phyloP scores from a whole-genome alignment of 1,140 invertebrate genomes.

The Ephestia elutella region DNA sequence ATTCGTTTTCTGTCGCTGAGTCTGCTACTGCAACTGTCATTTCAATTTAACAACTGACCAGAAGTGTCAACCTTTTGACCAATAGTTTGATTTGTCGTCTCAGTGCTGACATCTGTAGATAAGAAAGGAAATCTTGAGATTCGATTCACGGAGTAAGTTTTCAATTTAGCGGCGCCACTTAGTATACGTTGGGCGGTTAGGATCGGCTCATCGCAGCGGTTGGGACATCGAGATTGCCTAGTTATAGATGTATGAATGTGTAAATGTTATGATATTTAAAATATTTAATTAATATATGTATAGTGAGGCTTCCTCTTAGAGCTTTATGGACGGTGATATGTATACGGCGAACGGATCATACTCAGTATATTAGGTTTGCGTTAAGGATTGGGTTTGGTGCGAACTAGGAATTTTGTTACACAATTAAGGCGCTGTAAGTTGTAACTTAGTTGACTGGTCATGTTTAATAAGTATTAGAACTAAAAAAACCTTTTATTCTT shows the following conservation, averaged over 20 bases:
- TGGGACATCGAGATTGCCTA: constrained; percentile 59
- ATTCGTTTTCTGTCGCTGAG: too few relatives aligned
- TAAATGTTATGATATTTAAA: constrained; percentile 67
- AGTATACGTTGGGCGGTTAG: constrained; percentile 23
- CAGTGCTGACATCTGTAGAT: not conserved
- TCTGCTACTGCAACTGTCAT: too few relatives aligned
- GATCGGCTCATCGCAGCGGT: constrained; percentile 23
- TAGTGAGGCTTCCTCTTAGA: constrained; percentile 71
- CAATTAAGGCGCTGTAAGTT: not conserved
- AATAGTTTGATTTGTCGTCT: not conserved
- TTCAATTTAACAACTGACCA: too few relatives aligned
- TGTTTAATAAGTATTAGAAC: constrained; percentile 25
- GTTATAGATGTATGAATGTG: constrained; percentile 67
- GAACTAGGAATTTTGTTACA: not conserved
- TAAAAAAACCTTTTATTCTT: too few relatives aligned
- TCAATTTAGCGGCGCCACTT: constrained; percentile 5
- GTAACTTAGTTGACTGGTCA: not conserved
- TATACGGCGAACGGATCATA: constrained; percentile 67
- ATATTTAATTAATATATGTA: constrained; percentile 60
- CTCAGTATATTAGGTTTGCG: constrained; percentile 40
- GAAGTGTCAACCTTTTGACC: too few relatives aligned
- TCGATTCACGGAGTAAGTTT: too few relatives aligned
- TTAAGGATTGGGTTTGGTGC: not conserved
- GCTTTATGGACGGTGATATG: constrained; percentile 68
- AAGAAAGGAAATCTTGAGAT: too few relatives aligned